Conservation (phyloP, 1,140 invertebrate genomes). For the Phenacoccus solenopsis region DNA sequence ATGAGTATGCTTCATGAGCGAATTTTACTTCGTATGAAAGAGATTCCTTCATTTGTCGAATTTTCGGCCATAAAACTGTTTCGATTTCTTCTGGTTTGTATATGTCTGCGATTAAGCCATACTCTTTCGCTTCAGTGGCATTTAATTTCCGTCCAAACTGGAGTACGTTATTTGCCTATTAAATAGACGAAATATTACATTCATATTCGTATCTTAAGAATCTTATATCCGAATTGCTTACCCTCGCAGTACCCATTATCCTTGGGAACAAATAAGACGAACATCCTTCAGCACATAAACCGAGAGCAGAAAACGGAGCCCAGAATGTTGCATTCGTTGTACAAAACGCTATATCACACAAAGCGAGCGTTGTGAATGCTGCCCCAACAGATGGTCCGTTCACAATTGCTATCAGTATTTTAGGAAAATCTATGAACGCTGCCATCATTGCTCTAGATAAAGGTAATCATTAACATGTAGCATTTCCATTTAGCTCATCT, state of each 20-base stretch:
- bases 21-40: background rate
- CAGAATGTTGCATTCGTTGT: slow-evolving; percentile 73
- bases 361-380: slow-evolving; percentile 60
- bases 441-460: slow-evolving; percentile 53
- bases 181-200: no score
- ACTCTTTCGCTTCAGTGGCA: background rate
- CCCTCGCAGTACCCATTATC: slow-evolving; percentile 64
- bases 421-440: slow-evolving; percentile 75
- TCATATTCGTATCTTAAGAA: no score
- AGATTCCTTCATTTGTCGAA: background rate
- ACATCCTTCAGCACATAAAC: slow-evolving; percentile 70
- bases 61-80: background rate
- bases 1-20: no score
- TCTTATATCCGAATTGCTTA: no score
- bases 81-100: background rate
- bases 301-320: slow-evolving; percentile 70
- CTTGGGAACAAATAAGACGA: slow-evolving; percentile 70
- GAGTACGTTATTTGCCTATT: background rate
- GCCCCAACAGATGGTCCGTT: slow-evolving; percentile 93
- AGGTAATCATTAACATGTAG: slow-evolving; percentile 19
- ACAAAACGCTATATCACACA: slow-evolving; percentile 83
- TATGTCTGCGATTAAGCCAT: background rate
- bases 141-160: background rate
- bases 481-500: background rate
- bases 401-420: slow-evolving; percentile 73